These are phyloP conservation scores for Paramormyrops hopkinsi DNA, from an alignment of 2,797 vertebrate genomes.

Conservation along the genomic window DNA sequence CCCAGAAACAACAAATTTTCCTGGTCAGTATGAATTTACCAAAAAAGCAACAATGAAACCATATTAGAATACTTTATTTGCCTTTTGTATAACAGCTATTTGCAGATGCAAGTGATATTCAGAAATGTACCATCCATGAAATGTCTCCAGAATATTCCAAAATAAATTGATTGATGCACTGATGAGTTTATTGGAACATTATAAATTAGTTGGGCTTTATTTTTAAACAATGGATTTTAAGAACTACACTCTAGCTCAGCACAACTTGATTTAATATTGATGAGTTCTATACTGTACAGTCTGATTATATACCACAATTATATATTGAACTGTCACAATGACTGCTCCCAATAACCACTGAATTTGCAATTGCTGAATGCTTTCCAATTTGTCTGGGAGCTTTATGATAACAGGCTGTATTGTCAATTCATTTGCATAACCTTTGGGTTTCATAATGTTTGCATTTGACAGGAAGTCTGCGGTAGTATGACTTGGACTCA, in stretches of 20 bases:
- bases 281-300: constrained; percentile 20
- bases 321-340: constrained; percentile 47
- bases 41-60: not conserved
- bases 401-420: constrained; percentile 50
- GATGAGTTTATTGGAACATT: not conserved
- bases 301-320: constrained; percentile 50
- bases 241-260: not conserved
- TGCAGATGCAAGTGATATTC: not conserved
- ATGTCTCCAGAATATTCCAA: not conserved
- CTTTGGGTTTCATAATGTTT: not conserved
- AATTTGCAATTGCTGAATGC: constrained; percentile 23
- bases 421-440: constrained; percentile 42
- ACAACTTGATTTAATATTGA: constrained; percentile 25
- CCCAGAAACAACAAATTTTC: constrained; percentile 24
- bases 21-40: constrained; percentile 17
- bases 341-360: constrained; percentile 52
- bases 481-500: not conserved
- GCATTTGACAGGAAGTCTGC: constrained; percentile 31
- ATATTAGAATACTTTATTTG: not conserved
- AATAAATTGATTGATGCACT: not conserved
- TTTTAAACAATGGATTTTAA: not conserved
- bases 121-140: not conserved
- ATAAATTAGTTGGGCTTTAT: not conserved
- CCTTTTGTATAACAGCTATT: not conserved
- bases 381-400: constrained; percentile 45